Percentiles rank a stretch among this genome's conserved stretches.
These are phyloP conservation scores for Agrochola macilenta DNA, from an alignment of 2,888 invertebrate species.

Conservation along the genomic window DNA sequence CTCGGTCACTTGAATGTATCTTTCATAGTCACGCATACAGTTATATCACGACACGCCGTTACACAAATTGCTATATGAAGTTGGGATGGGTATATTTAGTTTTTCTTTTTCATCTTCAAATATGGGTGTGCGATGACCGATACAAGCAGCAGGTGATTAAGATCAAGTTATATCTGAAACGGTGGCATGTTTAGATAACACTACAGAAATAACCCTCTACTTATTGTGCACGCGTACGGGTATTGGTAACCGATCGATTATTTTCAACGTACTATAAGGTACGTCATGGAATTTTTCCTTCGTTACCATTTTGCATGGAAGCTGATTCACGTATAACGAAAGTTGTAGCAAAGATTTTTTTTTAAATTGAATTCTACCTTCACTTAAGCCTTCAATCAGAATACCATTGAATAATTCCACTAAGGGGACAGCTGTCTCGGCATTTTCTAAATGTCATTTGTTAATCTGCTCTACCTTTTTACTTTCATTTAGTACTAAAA, in stretches of 20 bases:
- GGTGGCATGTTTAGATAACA: constrained; percentile 75
- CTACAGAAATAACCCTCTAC: constrained; percentile 76
- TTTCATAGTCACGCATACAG: constrained; percentile 62
- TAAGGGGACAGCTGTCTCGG: constrained; percentile 42
- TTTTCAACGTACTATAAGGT: constrained; percentile 69
- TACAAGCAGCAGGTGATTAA: constrained; percentile 67
- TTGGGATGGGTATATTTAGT: not conserved
- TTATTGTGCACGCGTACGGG: constrained; percentile 72
- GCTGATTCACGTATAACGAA: not conserved
- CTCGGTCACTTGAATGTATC: constrained; percentile 61
- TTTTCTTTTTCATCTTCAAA: constrained; percentile 29
- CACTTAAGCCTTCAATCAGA: not conserved
- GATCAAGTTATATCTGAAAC: constrained; percentile 67
- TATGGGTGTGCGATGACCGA: constrained; percentile 46
- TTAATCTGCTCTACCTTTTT: constrained; percentile 68
- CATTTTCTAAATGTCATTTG: constrained; percentile 67
- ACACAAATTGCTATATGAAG: constrained; percentile 44
- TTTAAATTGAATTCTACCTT: not conserved
- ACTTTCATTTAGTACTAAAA: constrained; percentile 74
- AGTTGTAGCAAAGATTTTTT: not conserved
- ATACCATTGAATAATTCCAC: constrained; percentile 34
- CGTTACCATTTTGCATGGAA: constrained; percentile 44
- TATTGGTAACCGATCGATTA: constrained; percentile 75
- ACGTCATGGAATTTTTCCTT: constrained; percentile 66
- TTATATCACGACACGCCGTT: constrained; percentile 59